Conservation (phyloP, 2,113 vertebrate genomes). For the Arenaria interpres region DNA sequence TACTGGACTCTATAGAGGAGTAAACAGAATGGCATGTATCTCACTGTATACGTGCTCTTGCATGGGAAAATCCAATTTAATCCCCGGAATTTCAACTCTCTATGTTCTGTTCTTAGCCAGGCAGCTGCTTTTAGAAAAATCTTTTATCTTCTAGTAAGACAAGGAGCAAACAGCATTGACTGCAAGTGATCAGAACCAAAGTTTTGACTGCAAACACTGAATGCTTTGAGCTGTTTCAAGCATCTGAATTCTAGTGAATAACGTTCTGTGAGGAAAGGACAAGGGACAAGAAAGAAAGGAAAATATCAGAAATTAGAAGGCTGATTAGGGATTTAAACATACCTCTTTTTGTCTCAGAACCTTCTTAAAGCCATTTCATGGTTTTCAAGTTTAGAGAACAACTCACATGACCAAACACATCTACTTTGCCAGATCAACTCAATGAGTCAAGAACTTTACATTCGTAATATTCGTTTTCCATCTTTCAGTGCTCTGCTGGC, state of each 20-base stretch:
- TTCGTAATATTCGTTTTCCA: background rate
- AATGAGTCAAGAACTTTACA: background rate
- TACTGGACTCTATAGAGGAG: background rate
- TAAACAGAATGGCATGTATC: background rate
- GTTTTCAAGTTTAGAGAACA: background rate
- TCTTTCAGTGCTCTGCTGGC: background rate
- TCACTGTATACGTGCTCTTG: background rate
- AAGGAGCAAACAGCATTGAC: background rate
- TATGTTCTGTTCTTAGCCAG: background rate
- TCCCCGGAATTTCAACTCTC: background rate
- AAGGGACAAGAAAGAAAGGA: background rate
- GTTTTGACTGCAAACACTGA: background rate
- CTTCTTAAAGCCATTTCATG: background rate
- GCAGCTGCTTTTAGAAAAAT: background rate
- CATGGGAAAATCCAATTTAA: slow-evolving; percentile 28
- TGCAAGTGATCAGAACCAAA: background rate
- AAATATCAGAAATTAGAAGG: background rate
- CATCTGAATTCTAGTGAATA: background rate
- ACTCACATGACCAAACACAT: background rate
- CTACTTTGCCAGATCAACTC: background rate
- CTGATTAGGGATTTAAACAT: background rate
- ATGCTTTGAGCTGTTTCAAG: background rate
- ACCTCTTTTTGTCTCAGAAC: background rate
- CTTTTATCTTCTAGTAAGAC: background rate
- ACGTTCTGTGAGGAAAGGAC: background rate